These are phyloP conservation scores for Microcaecilia unicolor DNA, from an alignment of 2,797 vertebrate genomes.

Conservation along the genomic window DNA sequence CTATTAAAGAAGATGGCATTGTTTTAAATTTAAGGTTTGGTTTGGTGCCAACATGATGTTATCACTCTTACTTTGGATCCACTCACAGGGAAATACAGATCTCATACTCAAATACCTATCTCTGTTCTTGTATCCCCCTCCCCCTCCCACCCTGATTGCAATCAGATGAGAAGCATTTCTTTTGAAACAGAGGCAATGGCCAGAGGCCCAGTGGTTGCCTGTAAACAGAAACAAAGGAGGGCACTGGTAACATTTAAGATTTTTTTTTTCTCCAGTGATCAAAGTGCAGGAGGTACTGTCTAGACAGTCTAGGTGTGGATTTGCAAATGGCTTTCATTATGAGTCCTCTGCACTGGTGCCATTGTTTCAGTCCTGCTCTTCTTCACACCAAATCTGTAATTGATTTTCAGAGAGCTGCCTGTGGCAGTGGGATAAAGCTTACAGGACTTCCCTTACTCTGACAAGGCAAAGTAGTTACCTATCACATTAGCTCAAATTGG, in stretches of 20 bases:
- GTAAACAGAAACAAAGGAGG: constrained; percentile 42
- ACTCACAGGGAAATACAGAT: constrained; percentile 24
- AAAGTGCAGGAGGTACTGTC: constrained; percentile 58
- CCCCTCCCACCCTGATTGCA: constrained; percentile 59
- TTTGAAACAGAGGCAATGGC: constrained; percentile 74
- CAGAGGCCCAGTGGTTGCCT: constrained; percentile 53
- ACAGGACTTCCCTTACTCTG: constrained; percentile 61
- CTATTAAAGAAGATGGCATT: too few relatives aligned
- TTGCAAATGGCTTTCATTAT: constrained; percentile 75
- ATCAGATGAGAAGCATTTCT: constrained; percentile 75
- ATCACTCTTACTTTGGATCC: neutral
- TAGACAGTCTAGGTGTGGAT: constrained; percentile 68
- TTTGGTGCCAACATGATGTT: neutral
- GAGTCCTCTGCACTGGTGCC: constrained; percentile 41
- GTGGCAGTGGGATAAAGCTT: constrained; percentile 68
- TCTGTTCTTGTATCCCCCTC: constrained; percentile 34
- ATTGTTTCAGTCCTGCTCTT: constrained; percentile 56
- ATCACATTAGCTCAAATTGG: constrained; percentile 81
- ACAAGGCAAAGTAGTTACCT: constrained; percentile 58
- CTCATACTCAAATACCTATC: constrained; percentile 26
- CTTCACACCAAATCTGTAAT: constrained; percentile 71
- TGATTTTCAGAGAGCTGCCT: constrained; percentile 77
- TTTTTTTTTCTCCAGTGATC: constrained; percentile 59
- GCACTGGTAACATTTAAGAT: constrained; percentile 62
- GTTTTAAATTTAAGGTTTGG: too few relatives aligned